Conservation (phyloP, 2,113 vertebrate genomes). For the Cynoglossus semilaevis region DNA sequence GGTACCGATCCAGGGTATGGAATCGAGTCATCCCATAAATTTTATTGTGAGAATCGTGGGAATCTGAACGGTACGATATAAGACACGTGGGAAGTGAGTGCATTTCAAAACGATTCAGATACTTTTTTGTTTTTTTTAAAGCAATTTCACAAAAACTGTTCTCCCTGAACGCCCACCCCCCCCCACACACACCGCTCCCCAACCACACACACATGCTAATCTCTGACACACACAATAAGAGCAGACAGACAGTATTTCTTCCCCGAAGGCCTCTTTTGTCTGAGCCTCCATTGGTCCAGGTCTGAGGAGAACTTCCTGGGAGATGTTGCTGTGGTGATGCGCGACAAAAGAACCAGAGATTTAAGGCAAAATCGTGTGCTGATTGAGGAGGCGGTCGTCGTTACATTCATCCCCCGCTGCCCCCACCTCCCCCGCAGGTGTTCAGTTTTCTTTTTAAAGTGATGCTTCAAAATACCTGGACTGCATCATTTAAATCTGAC, state of each 20-base stretch:
- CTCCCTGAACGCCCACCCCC: background rate
- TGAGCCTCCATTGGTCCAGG: background rate
- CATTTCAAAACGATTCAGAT: too few species aligned
- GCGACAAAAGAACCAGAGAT: constrained; percentile 29
- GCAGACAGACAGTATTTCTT: constrained; percentile 39
- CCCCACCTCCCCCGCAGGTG: too few species aligned
- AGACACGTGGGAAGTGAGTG: too few species aligned
- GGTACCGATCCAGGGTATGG: too few species aligned
- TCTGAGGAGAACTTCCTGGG: constrained; percentile 17
- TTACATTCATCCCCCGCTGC: too few species aligned
- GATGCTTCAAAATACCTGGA: too few species aligned
- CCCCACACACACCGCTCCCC: background rate
- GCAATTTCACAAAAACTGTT: background rate
- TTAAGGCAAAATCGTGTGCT: constrained; percentile 27
- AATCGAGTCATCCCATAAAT: too few species aligned
- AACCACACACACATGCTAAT: constrained; percentile 29
- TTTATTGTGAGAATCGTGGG: too few species aligned
- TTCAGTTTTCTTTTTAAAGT: too few species aligned
- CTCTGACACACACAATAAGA: constrained; percentile 44
- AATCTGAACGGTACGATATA: too few species aligned
- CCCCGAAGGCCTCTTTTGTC: constrained; percentile 47
- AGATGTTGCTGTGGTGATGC: constrained; percentile 44
- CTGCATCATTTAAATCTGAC: too few species aligned
- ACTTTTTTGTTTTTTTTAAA: background rate
- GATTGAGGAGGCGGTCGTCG: constrained; percentile 20